Conservation (phyloP, 92 coral and sea anemone genomes). For the Umimayanthus kanabou region DNA sequence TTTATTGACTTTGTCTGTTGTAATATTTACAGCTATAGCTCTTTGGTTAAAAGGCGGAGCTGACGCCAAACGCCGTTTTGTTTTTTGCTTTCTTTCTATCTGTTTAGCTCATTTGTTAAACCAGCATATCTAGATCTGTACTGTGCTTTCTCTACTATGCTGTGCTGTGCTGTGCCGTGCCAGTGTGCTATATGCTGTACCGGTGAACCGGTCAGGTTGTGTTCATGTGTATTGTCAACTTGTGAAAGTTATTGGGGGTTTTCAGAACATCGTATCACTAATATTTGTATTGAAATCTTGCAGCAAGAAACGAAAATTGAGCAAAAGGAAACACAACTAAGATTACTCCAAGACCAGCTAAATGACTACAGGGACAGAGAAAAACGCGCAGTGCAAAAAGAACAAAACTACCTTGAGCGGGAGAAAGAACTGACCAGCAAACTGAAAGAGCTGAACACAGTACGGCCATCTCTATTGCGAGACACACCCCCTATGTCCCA, state of each 20-base stretch:
- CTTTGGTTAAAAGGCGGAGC: no score
- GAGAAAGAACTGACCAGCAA: constrained; percentile 71
- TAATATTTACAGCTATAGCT: no score
- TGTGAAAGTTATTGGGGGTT: background rate
- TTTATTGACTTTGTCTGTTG: no score
- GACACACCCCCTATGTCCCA: constrained; percentile 64
- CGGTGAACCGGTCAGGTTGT: no score
- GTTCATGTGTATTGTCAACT: no score
- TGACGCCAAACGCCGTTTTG: no score
- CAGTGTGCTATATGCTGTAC: no score
- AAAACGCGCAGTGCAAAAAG: constrained; percentile 54
- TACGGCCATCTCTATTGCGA: constrained; percentile 45
- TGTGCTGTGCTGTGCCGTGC: no score
- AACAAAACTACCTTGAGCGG: constrained; percentile 64
- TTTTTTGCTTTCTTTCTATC: no score
- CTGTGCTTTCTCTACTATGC: no score
- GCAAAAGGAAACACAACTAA: constrained; percentile 61
- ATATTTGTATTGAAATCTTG: background rate
- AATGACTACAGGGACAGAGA: constrained; percentile 68
- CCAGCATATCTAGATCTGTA: no score
- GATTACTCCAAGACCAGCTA: constrained; percentile 62
- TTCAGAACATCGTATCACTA: background rate
- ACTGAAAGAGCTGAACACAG: constrained; percentile 57
- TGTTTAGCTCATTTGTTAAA: no score
- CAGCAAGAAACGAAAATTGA: constrained; percentile 69